Percentiles rank a stretch among this genome's conserved stretches.
phyloP scores from a whole-genome alignment of 2,797 vertebrate genomes.

The Erpetoichthys calabaricus region DNA sequence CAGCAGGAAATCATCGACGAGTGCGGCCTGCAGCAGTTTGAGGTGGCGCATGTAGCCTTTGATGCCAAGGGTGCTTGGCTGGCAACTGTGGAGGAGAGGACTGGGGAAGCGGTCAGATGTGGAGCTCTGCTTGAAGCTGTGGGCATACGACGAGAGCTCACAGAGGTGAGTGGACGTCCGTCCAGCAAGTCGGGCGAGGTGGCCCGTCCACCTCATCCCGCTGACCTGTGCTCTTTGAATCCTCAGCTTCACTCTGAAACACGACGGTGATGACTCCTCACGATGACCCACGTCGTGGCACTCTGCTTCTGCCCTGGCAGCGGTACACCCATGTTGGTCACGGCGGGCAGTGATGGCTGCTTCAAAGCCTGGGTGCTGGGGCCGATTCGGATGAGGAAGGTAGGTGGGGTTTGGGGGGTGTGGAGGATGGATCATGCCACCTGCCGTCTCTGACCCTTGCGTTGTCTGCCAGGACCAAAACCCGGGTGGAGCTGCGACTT shows the following conservation, averaged over 20 bases:
- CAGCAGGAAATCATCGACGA: constrained; percentile 83
- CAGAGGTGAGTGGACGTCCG: constrained; percentile 59
- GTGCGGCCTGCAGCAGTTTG: constrained; percentile 59
- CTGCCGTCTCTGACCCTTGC: no score
- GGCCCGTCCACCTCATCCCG: neutral
- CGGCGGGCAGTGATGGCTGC: constrained; percentile 61
- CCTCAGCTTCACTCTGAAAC: constrained; percentile 76
- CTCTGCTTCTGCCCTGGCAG: constrained; percentile 60
- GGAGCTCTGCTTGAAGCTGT: constrained; percentile 75
- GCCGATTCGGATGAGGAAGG: constrained; percentile 52
- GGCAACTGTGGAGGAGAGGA: constrained; percentile 77
- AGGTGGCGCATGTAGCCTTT: constrained; percentile 67
- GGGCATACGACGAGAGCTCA: constrained; percentile 59
- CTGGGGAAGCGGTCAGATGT: constrained; percentile 43
- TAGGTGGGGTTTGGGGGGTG: constrained; percentile 26
- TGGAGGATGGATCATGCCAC: no score
- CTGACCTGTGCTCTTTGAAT: constrained; percentile 7
- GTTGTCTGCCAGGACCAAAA: no score
- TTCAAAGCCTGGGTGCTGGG: constrained; percentile 84
- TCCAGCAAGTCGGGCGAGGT: no score
- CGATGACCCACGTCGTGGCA: constrained; percentile 57
- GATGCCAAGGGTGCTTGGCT: constrained; percentile 60
- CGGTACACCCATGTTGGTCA: constrained; percentile 57
- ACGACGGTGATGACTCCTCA: constrained; percentile 74
- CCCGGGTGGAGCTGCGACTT: constrained; percentile 81